Evolutionary conservation across 2,888 invertebrate genomes (phyloP).

Genomic region (Caenorhabditis zanzibari): DNA sequence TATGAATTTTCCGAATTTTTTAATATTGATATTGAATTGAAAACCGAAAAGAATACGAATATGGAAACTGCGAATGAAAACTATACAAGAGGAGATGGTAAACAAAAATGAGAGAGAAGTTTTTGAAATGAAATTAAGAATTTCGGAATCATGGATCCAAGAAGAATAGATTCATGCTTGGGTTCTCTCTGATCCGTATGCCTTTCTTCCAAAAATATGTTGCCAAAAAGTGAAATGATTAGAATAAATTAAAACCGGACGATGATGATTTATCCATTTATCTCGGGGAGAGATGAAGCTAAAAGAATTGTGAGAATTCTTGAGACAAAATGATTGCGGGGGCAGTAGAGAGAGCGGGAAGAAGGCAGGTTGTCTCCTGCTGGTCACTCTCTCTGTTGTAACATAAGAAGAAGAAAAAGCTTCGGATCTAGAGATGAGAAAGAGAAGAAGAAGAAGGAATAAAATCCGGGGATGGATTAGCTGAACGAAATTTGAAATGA

Average conservation of each 20-base stretch:
- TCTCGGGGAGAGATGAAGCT: constrained; percentile 5
- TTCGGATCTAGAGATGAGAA: constrained; percentile 14
- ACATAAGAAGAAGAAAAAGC: constrained; percentile 37
- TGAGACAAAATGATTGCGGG: constrained; percentile 45
- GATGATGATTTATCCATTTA: constrained; percentile 20
- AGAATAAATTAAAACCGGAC: constrained; percentile 34
- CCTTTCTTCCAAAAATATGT: not conserved
- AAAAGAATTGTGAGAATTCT: constrained; percentile 45
- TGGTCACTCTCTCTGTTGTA: constrained; percentile 46
- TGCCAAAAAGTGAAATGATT: constrained; percentile 14
- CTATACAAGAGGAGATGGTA: constrained; percentile 11
- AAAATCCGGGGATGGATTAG: constrained; percentile 23
- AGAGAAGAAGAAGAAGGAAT: constrained; percentile 9
- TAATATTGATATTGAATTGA: constrained; percentile 26
- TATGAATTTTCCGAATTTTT: constrained; percentile 25
- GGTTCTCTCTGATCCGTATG: not conserved
- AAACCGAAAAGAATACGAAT: constrained; percentile 8
- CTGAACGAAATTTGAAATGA: not conserved
- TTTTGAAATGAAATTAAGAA: not conserved
- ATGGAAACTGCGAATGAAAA: constrained; percentile 1
- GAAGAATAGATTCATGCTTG: not conserved
- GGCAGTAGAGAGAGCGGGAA: constrained; percentile 23
- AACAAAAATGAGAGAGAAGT: constrained; percentile 15
- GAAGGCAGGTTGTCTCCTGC: constrained; percentile 33
- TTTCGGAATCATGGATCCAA: too few relatives aligned